Percentiles rank a stretch among this genome's conserved stretches.
These are phyloP conservation scores for Rattus rattus DNA, from an alignment of 2,113 vertebrate species.

Conservation along the genomic window DNA sequence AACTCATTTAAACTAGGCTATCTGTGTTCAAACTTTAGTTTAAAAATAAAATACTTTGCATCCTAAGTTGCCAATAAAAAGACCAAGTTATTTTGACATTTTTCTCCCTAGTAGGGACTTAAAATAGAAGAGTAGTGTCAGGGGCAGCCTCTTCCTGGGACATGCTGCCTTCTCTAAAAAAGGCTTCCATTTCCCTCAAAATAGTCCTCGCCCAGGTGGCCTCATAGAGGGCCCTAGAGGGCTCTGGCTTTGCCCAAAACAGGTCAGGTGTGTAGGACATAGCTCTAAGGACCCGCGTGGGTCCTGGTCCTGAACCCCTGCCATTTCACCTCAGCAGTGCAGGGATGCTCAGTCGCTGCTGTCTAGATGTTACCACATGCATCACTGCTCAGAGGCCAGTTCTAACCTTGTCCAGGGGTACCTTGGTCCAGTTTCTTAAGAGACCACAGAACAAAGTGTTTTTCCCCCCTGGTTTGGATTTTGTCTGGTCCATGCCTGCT, in stretches of 20 bases:
- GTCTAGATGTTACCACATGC: constrained; percentile 21
- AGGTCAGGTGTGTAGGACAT: not conserved
- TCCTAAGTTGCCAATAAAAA: constrained; percentile 80
- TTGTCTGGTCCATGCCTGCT: not conserved
- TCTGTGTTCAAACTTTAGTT: constrained; percentile 76
- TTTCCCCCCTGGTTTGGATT: not conserved
- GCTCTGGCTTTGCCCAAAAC: constrained; percentile 51
- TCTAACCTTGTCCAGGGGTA: not conserved
- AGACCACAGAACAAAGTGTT: not conserved
- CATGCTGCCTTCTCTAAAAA: not conserved
- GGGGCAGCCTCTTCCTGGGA: constrained; percentile 27
- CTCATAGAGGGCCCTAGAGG: not conserved
- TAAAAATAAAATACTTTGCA: constrained; percentile 81
- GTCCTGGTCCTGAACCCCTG: constrained; percentile 18
- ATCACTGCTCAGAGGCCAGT: not conserved
- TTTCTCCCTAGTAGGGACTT: constrained; percentile 55
- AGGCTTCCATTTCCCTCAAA: not conserved
- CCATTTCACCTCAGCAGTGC: constrained; percentile 39
- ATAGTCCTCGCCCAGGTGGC: constrained; percentile 51
- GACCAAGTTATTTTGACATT: constrained; percentile 70
- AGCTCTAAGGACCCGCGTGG: too few relatives aligned
- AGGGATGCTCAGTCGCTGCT: not conserved
- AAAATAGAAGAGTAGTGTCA: constrained; percentile 57
- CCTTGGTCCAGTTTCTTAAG: not conserved
- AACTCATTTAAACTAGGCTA: constrained; percentile 80